Percentiles rank a stretch among this genome's conserved stretches.
Conservation (phyloP, 2,888 invertebrate genomes). For the Stratiomys singularior region DNA sequence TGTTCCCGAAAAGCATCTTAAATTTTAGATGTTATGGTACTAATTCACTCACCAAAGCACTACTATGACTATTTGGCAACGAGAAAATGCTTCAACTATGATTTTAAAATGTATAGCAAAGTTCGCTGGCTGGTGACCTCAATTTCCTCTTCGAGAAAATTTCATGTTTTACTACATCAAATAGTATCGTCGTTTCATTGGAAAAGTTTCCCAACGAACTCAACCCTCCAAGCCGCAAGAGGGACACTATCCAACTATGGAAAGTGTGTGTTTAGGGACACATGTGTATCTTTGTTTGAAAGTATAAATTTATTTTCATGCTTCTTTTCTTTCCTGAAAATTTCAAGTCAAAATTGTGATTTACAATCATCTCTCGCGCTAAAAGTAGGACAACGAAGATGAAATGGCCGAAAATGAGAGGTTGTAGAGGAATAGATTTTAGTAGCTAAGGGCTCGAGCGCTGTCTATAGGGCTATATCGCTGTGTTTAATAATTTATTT, state of each 20-base stretch:
- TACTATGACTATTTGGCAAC: neutral
- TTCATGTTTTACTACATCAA: neutral
- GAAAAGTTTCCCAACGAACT: neutral
- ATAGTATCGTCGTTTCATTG: neutral
- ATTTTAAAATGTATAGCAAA: neutral
- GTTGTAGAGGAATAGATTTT: too few species aligned
- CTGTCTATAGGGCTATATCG: too few species aligned
- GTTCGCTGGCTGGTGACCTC: neutral
- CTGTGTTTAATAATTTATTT: too few species aligned
- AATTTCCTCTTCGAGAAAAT: neutral
- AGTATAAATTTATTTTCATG: too few species aligned
- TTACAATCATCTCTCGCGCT: too few species aligned
- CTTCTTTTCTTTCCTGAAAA: too few species aligned
- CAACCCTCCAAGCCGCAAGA: neutral
- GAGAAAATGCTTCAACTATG: neutral
- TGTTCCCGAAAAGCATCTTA: neutral
- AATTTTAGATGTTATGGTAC: neutral
- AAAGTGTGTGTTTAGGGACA: constrained; percentile 5
- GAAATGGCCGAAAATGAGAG: too few species aligned
- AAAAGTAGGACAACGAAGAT: too few species aligned
- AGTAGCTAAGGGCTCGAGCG: too few species aligned
- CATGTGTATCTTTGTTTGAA: neutral
- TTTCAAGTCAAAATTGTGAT: too few species aligned
- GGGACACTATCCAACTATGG: neutral
- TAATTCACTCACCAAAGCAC: neutral